phyloP scores from a whole-genome alignment of 2,797 vertebrate genomes.

The Acanthornis magna region DNA sequence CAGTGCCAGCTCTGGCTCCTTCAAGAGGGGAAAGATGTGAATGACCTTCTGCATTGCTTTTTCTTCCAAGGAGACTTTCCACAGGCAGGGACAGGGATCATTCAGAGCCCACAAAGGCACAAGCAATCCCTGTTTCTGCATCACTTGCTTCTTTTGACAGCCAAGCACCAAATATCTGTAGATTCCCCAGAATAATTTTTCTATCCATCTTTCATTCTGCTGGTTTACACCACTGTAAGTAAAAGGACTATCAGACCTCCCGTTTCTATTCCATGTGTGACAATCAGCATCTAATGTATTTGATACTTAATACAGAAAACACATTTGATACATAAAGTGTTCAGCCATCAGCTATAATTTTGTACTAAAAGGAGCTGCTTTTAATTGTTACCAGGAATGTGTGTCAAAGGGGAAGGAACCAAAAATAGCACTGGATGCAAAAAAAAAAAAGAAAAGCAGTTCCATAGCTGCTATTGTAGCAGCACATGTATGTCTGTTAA shows the following conservation, averaged over 20 bases:
- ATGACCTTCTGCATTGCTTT: background rate
- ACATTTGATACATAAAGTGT: background rate
- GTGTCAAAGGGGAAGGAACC: slow-evolving; percentile 51
- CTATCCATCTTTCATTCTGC: background rate
- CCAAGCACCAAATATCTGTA: background rate
- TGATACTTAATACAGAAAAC: background rate
- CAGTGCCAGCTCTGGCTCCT: background rate
- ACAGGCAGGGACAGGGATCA: background rate
- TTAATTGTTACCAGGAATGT: slow-evolving; percentile 54
- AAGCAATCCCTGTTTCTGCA: background rate
- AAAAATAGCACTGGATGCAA: background rate
- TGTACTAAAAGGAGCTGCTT: background rate
- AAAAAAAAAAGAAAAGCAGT: background rate
- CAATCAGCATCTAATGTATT: background rate
- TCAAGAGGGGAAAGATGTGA: background rate
- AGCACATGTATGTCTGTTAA: slow-evolving; percentile 5
- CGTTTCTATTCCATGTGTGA: background rate
- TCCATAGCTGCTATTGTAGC: background rate
- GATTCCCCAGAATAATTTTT: background rate
- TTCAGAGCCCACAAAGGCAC: background rate
- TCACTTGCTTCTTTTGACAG: background rate
- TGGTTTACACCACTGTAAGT: background rate
- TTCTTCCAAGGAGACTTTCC: background rate
- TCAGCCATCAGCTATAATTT: background rate
- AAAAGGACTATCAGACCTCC: background rate